Evolutionary conservation across 2,888 invertebrate genomes (phyloP).

Genomic region (Drosophila greeni): DNA sequence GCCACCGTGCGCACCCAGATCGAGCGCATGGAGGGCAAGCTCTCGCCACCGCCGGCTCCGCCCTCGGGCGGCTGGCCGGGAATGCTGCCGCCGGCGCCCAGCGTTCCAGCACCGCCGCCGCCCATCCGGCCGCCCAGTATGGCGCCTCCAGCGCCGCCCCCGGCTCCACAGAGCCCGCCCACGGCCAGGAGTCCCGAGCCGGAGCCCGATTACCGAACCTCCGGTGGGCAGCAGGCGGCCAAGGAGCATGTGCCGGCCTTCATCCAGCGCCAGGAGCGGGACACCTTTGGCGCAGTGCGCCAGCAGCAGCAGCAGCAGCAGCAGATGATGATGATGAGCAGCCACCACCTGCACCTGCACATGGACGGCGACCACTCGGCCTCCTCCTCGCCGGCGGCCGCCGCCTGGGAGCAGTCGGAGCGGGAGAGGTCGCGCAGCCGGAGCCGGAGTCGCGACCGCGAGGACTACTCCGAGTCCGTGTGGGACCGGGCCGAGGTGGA

Average conservation of each 20-base stretch:
- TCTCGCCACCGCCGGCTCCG: constrained; percentile 80
- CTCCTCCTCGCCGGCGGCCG: constrained; percentile 23
- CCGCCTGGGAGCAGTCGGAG: constrained; percentile 73
- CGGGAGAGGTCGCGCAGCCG: constrained; percentile 78
- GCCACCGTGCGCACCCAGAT: constrained; percentile 80
- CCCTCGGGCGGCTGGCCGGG: constrained; percentile 81
- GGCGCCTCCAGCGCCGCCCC: constrained; percentile 82
- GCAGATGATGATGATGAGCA: constrained; percentile 33
- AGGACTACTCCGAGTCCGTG: constrained; percentile 79
- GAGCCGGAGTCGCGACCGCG: constrained; percentile 78
- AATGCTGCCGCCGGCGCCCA: constrained; percentile 83
- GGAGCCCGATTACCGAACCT: constrained; percentile 58
- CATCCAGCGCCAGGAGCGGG: constrained; percentile 85
- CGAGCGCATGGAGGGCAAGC: constrained; percentile 81
- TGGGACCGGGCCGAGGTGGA: constrained; percentile 79
- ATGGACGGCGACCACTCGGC: constrained; percentile 24
- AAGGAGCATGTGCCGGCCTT: constrained; percentile 80
- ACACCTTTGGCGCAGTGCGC: constrained; percentile 86
- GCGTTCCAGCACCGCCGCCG: constrained; percentile 82
- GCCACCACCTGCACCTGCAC: constrained; percentile 37
- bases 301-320: constrained; percentile 31
- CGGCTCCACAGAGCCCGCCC: constrained; percentile 83
- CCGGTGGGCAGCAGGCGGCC: constrained; percentile 4
- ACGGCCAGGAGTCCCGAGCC: constrained; percentile 42
- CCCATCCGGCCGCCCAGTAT: constrained; percentile 81